Conservation (phyloP, 2,113 vertebrate genomes). For the Erpornis zantholeuca region DNA sequence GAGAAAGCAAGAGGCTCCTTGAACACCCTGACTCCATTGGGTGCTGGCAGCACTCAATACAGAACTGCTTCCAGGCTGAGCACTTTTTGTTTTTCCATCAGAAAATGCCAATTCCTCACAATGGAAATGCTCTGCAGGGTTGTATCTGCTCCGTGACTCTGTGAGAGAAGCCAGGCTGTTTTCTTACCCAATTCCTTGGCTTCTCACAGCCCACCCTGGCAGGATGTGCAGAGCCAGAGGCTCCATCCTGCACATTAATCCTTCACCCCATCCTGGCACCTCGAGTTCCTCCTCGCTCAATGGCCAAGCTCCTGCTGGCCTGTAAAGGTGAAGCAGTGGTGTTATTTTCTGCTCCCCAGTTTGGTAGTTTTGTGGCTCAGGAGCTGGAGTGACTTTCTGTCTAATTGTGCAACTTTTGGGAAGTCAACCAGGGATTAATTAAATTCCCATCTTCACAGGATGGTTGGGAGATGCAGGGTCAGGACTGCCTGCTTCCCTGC, state of each 20-base stretch:
- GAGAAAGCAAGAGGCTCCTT: background rate
- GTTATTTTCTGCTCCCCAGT: background rate
- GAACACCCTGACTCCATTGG: background rate
- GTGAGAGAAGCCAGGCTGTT: conserved; percentile 16
- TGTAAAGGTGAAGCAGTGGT: background rate
- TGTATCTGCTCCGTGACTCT: rapidly evolving
- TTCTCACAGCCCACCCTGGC: background rate
- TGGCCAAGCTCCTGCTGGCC: background rate
- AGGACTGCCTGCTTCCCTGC: background rate
- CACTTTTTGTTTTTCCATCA: background rate
- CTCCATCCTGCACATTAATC: background rate
- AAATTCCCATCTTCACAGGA: background rate
- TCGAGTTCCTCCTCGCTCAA: background rate
- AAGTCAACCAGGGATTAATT: background rate
- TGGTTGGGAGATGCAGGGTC: background rate
- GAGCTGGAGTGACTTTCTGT: background rate
- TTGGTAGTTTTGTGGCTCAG: background rate
- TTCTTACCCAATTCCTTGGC: conserved; percentile 27
- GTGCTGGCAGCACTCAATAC: background rate
- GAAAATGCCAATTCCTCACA: conserved; percentile 17
- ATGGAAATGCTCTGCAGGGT: conserved; percentile 12
- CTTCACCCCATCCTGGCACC: background rate
- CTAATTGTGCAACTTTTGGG: background rate
- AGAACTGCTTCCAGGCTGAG: background rate
- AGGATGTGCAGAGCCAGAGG: background rate